phyloP scores from a whole-genome alignment of 2,888 invertebrate species.

The Lithophane ornitopus region DNA sequence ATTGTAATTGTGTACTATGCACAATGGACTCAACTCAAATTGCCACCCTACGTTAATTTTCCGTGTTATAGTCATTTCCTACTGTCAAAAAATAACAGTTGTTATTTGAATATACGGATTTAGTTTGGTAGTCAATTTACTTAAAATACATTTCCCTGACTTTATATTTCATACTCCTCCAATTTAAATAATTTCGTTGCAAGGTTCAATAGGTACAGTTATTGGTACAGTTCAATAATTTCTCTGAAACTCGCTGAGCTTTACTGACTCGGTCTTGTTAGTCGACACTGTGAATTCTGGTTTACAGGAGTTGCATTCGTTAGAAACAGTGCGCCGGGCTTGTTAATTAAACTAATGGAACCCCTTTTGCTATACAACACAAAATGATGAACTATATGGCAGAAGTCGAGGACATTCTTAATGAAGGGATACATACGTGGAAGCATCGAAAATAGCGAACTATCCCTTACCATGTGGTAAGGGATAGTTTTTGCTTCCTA shows the following conservation, averaged over 20 bases:
- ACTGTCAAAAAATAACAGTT: too few relatives aligned
- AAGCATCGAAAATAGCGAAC: neutral
- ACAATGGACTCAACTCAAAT: neutral
- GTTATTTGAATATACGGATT: too few relatives aligned
- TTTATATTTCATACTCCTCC: neutral
- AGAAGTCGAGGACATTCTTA: neutral
- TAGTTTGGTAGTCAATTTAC: too few relatives aligned
- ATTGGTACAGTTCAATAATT: neutral
- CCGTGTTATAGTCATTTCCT: neutral
- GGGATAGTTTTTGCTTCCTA: too few relatives aligned
- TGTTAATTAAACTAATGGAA: conserved; percentile 12
- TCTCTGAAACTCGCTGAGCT: neutral
- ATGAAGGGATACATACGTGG: neutral
- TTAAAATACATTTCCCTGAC: neutral
- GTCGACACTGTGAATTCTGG: neutral
- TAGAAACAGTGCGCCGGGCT: neutral
- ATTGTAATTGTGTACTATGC: neutral
- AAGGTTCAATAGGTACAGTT: neutral
- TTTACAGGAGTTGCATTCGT: neutral
- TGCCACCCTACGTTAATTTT: neutral
- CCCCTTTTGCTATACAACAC: conserved; percentile 5
- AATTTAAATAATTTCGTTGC: too few relatives aligned
- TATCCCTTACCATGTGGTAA: too few relatives aligned
- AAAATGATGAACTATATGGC: conserved; percentile 27
- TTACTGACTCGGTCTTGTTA: neutral